phyloP scores from a whole-genome alignment of 2,797 vertebrate genomes.

The Pipistrellus nathusii region DNA sequence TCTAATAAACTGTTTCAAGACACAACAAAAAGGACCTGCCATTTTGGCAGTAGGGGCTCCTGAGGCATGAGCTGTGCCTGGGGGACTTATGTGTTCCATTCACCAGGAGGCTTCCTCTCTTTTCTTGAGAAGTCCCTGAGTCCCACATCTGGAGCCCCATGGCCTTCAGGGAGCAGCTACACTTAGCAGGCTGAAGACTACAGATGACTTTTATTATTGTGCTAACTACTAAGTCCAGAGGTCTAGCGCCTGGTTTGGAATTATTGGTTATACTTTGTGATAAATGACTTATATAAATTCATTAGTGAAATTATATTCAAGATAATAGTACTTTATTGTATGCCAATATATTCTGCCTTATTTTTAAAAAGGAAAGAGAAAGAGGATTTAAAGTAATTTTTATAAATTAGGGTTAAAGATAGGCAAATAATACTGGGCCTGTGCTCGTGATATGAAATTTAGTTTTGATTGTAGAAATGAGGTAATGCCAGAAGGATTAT shows the following conservation, averaged over 20 bases:
- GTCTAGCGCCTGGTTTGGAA: slow-evolving; percentile 17
- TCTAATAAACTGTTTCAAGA: background rate
- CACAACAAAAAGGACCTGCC: background rate
- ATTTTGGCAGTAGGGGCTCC: background rate
- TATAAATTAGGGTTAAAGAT: background rate
- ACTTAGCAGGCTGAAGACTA: background rate
- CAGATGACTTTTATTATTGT: background rate
- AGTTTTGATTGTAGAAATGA: slow-evolving; percentile 39
- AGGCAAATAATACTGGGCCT: background rate
- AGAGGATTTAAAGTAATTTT: slow-evolving; percentile 34
- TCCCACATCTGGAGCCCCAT: background rate
- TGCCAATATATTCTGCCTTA: background rate
- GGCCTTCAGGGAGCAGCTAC: background rate
- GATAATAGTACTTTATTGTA: slow-evolving; percentile 38
- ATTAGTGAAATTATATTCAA: background rate
- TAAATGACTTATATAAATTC: slow-evolving; percentile 21
- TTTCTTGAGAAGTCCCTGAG: background rate
- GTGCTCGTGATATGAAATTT: slow-evolving; percentile 31
- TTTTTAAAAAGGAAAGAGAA: background rate
- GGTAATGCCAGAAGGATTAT: background rate
- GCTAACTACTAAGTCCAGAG: slow-evolving; percentile 17
- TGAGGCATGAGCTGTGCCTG: background rate
- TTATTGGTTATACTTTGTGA: slow-evolving; percentile 10
- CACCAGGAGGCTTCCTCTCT: background rate
- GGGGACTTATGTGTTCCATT: background rate